Conservation (phyloP, 1,140 invertebrate species). For the Trissolcus basalis region DNA sequence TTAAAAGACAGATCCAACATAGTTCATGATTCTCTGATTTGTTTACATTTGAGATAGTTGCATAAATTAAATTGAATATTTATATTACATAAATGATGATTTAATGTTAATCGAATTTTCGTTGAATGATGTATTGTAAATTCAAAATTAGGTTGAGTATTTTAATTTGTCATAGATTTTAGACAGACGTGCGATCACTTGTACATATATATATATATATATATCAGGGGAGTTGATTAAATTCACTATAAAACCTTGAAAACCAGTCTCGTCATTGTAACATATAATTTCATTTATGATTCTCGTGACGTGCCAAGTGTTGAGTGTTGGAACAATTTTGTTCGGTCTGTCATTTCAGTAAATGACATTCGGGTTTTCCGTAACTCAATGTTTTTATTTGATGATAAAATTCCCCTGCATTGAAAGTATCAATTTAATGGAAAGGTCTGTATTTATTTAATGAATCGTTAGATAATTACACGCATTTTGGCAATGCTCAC, state of each 20-base stretch:
- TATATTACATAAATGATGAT: no score
- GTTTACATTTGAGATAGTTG: no score
- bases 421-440: no score
- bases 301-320: neutral
- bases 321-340: neutral
- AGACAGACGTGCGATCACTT: neutral
- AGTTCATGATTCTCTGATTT: no score
- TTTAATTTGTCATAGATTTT: neutral
- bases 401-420: no score
- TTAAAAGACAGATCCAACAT: no score
- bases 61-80: no score
- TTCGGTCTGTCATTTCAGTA: neutral
- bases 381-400: neutral
- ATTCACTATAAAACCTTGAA: slow-evolving; percentile 8
- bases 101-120: no score
- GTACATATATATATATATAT: neutral
- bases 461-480: no score
- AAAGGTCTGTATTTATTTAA: no score
- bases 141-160: neutral
- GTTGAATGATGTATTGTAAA: no score
- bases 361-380: slow-evolving; percentile 30
- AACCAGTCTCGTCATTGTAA: slow-evolving; percentile 6
- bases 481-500: no score
- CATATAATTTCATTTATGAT: slow-evolving; percentile 10
- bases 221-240: neutral